These are phyloP conservation scores for Leucosticte australis DNA, from an alignment of 2,113 vertebrate species.

Conservation along the genomic window DNA sequence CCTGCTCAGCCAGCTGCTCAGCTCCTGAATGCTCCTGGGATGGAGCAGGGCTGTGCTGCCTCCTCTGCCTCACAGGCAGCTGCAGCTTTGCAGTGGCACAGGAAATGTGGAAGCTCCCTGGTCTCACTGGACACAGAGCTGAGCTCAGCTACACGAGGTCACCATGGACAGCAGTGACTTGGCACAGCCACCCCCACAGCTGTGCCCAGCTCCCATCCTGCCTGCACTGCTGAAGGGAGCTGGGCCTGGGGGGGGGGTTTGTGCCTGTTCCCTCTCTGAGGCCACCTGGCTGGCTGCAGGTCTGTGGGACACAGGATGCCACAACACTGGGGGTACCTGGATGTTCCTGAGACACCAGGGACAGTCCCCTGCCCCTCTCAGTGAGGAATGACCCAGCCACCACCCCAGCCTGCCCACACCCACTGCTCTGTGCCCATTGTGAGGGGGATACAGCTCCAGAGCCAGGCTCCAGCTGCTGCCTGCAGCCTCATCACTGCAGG, in stretches of 20 bases:
- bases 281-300: not conserved
- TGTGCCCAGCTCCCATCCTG: not conserved
- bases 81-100: not conserved
- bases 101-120: not conserved
- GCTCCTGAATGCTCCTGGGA: not conserved
- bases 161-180: not conserved
- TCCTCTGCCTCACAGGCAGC: not conserved
- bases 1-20: not conserved
- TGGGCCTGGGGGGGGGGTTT: not conserved
- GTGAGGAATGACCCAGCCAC: not conserved
- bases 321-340: not conserved
- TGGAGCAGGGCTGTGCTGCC: not conserved
- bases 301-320: not conserved
- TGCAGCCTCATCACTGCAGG: not conserved
- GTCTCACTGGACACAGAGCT: not conserved
- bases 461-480: not conserved
- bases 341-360: not conserved
- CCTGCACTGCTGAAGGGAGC: not conserved
- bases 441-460: not conserved
- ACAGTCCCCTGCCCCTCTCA: not conserved
- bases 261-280: not conserved
- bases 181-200: not conserved
- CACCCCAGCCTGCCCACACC: not conserved
- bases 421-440: fast-evolving
- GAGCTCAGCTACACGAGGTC: not conserved